Base-by-base conservation (phyloP, 2,888 invertebrate genomes). In the Arge pagana region DNA sequence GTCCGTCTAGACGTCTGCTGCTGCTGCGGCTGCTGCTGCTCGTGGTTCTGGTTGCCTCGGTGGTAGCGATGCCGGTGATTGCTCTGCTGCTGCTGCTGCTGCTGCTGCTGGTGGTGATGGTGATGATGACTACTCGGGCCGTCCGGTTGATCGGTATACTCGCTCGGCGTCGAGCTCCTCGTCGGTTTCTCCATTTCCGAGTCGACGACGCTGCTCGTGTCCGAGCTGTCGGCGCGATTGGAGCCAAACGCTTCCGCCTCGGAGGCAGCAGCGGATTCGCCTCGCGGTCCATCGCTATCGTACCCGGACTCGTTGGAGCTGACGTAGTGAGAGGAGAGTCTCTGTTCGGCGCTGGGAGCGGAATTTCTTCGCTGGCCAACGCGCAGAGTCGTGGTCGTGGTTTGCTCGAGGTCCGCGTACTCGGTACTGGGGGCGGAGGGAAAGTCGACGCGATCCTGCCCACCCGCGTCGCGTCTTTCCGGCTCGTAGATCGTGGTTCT, bases 251-350 rank as follows among this genome's bases (percentile, higher is more conserved):
- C 67, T 30, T 74, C 73, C 54, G 68, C 68, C 52, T 74, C 74
- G 8, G 69, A 67, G 0, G 70, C 66, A 3, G 37, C 24, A 0
- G 69, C 69, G 4, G 70, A 73, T 41, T 70, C 72, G 3, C 75
- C 71, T 1, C 73, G 61, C 0, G 74, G 82, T 45, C 88, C 86
- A 71, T 90, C 90, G 74, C 89, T 89, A 69, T 90, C 90, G 71
- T 90, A 90, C 33, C 90, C 90, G 41, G 89, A 90, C 77, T 90
- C 90, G 74, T 89, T 90, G 37, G 89, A 90, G 76, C 89, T 89
- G 42, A 89, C 84, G 74, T 89, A 89, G 77, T 87, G 76, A n/a
- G 73, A 73, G 2, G 76, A 75, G 16, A 76, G 51, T 55, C 75
- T 66, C 53, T 88, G 68, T 49, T 76, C 76, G 11, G 71, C 63